Evolutionary conservation across 1,140 invertebrate genomes (phyloP), one percentile per base, ranked within the genome.

Genomic region (Akabosia matsudoensis): DNA sequence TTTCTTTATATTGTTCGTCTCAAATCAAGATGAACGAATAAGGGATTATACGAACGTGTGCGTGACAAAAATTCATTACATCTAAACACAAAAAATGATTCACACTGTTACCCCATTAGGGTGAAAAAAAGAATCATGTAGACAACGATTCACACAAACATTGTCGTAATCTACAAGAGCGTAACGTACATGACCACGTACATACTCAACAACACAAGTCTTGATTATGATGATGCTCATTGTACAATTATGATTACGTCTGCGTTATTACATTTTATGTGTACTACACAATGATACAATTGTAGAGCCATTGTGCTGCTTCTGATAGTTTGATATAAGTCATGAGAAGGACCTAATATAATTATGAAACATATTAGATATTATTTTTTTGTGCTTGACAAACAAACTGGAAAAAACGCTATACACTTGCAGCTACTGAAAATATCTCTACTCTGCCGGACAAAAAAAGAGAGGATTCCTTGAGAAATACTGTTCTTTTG

Each of bases 61-160:
- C 78, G 78, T 79, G 78, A 79, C 78, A 37, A 70, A 79, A 79
- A 79, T 79, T 79, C 75, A 79, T 76, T 76, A 79, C 67, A 76
- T 71, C n/a, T n/a, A n/a, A n/a, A n/a, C n/a, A n/a, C 34, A 71
- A 64, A 76, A 76, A 72, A 76, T 79, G 78, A 79, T 79, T 79
- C 78, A 79, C 75, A 79, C 78, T 79, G 52, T 67, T 22, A 22
- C 61, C 74, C 51, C 64, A 76, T 76, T 78, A 78, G 67, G 67
- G 73, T 67, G 61, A 30, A 67, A 67, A 67, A 67, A n/a, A n/a
- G n/a, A 67, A 30, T 67, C 61, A 67, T 67, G 61, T 67, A 56
- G 54, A 56, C 14, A 67, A 30, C 61, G n/a, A 67, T 67, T 67
- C 54, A 31, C 61, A n/a, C n/a, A n/a, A n/a, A n/a, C n/a, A 67